Percentiles rank a stretch among this genome's conserved stretches.
Evolutionary conservation across 1,140 invertebrate genomes (phyloP).

Genomic region (Tribolium madens): DNA sequence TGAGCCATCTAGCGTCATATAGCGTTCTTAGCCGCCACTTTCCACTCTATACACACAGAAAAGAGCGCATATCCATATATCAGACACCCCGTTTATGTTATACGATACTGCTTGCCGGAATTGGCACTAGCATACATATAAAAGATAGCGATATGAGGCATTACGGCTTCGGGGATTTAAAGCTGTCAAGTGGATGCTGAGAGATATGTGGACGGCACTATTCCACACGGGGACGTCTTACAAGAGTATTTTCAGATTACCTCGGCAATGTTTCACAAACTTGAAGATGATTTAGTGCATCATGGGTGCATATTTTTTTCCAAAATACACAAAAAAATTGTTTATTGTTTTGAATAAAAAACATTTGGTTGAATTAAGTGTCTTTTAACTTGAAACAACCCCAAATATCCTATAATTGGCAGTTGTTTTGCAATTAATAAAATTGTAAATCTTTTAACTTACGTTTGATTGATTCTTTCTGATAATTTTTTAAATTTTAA

Average conservation of each 20-base stretch:
- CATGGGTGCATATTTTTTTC: background rate
- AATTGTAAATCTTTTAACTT: too few relatives aligned
- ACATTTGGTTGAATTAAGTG: too few relatives aligned
- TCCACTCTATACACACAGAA: conserved; percentile 49
- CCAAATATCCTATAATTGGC: too few relatives aligned
- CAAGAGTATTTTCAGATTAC: conserved; percentile 34
- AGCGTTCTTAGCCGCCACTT: conserved; percentile 53
- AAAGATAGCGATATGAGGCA: conserved; percentile 60
- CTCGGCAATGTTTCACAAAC: background rate
- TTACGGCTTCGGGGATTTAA: conserved; percentile 59
- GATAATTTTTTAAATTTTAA: too few relatives aligned
- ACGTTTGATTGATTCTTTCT: too few relatives aligned
- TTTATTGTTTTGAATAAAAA: too few relatives aligned
- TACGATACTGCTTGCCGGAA: conserved; percentile 57
- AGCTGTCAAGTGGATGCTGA: conserved; percentile 57
- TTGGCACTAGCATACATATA: conserved; percentile 59
- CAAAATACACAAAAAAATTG: too few relatives aligned
- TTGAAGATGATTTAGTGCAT: background rate
- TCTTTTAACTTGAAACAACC: too few relatives aligned
- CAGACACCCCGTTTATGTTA: conserved; percentile 54
- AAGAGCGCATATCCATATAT: conserved; percentile 52
- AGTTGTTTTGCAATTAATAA: too few relatives aligned
- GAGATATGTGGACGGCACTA: conserved; percentile 55
- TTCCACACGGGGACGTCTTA: conserved; percentile 29
- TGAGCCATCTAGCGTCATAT: conserved; percentile 50